phyloP scores from a whole-genome alignment of 2,888 invertebrate species.

The Sinotaia quadrata region DNA sequence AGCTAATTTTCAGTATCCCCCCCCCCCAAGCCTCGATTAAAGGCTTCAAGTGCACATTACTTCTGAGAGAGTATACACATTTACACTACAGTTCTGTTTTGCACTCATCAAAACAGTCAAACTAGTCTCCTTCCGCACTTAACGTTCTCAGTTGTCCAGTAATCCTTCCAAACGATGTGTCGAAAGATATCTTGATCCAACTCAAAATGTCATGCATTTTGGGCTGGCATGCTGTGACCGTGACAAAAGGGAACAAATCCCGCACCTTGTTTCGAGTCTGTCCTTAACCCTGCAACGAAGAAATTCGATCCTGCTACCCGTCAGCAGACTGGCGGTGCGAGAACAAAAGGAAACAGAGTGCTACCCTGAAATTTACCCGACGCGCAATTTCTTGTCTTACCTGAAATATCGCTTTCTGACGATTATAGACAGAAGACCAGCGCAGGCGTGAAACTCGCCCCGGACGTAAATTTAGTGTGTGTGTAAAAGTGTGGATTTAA shows the following conservation, averaged over 20 bases:
- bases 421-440: conserved; percentile 4
- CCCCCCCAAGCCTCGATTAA: too few species aligned
- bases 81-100: too few species aligned
- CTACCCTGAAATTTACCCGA: conserved; percentile 24
- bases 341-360: conserved; percentile 11
- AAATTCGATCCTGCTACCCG: conserved; percentile 5
- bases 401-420: conserved; percentile 20
- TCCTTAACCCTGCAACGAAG: conserved; percentile 9
- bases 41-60: too few species aligned
- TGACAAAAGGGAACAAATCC: conserved; percentile 12
- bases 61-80: too few species aligned
- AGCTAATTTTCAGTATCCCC: too few species aligned
- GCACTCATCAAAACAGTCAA: too few species aligned
- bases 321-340: conserved; percentile 19
- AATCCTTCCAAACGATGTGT: not conserved
- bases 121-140: too few species aligned
- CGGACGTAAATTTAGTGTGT: conserved; percentile 25
- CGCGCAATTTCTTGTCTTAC: conserved; percentile 31
- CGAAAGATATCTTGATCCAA: conserved; percentile 13
- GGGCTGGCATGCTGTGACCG: conserved; percentile 22
- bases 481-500: conserved; percentile 13
- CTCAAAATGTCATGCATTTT: not conserved
- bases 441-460: conserved; percentile 1
- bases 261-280: conserved; percentile 20
- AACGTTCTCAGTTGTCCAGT: too few species aligned